These are phyloP conservation scores for Trochalopteron elliotii DNA, from an alignment of 2,113 vertebrate species.

Conservation along the genomic window DNA sequence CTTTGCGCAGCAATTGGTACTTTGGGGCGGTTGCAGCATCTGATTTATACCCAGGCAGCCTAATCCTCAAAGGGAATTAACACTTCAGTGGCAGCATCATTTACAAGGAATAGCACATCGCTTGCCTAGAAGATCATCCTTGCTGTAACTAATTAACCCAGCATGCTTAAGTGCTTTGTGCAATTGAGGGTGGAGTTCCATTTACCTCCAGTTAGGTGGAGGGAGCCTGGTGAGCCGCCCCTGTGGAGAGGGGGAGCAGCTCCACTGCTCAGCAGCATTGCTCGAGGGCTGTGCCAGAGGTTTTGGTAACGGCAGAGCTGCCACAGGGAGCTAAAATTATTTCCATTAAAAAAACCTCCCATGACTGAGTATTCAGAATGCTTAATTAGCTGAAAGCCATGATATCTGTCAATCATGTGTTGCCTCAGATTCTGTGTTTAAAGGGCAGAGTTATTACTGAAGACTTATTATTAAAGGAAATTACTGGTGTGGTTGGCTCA, in stretches of 20 bases:
- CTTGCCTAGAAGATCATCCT: background rate
- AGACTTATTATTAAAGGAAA: conserved; percentile 26
- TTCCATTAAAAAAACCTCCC: background rate
- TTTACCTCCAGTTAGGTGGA: background rate
- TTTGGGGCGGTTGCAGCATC: background rate
- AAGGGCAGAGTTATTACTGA: conserved; percentile 12
- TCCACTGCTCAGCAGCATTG: background rate
- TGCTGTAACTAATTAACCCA: conserved; percentile 30
- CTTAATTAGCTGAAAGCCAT: background rate
- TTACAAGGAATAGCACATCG: background rate
- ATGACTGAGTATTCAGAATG: background rate
- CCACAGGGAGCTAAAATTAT: background rate
- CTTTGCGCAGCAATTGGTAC: background rate
- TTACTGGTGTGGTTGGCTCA: background rate
- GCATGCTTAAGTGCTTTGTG: conserved; percentile 13
- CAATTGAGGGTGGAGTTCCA: background rate
- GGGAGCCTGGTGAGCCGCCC: background rate
- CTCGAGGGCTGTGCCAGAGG: background rate
- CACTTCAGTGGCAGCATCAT: background rate
- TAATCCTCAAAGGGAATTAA: background rate
- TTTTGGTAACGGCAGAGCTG: background rate
- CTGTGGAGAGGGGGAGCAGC: background rate
- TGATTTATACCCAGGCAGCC: background rate
- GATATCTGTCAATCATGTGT: background rate
- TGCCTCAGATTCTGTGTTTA: background rate